Conservation (phyloP, 2,888 invertebrate genomes). For the Elgonia sp. region DNA sequence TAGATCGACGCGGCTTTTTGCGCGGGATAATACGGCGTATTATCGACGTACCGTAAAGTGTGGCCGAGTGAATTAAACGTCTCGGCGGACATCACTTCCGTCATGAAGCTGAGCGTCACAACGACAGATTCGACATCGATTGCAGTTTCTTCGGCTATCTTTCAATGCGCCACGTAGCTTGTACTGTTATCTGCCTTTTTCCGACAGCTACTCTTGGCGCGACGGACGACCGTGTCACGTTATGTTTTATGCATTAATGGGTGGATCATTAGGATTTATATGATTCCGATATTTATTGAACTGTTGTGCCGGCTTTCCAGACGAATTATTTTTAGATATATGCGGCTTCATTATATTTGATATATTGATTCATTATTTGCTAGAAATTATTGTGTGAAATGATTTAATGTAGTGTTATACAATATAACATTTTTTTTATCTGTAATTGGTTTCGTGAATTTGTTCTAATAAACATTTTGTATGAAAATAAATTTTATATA, state of each 20-base stretch:
- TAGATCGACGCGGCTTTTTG: constrained; percentile 74
- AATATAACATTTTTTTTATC: too few species aligned
- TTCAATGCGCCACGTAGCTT: constrained; percentile 56
- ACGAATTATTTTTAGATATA: not conserved
- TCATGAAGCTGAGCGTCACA: constrained; percentile 19
- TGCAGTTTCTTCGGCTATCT: constrained; percentile 56
- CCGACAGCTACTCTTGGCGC: constrained; percentile 8
- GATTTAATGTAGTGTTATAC: too few species aligned
- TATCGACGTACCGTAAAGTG: constrained; percentile 71
- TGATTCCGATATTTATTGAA: constrained; percentile 19
- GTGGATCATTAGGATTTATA: constrained; percentile 25
- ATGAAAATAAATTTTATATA: too few species aligned
- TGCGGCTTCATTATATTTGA: constrained; percentile 7
- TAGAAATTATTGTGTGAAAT: too few species aligned
- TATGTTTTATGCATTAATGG: constrained; percentile 66
- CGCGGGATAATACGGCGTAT: constrained; percentile 54
- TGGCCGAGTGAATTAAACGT: constrained; percentile 60
- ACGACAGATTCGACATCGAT: constrained; percentile 67
- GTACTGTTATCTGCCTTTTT: constrained; percentile 62
- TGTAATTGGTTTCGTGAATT: too few species aligned
- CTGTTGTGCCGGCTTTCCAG: not conserved
- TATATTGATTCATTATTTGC: not conserved
- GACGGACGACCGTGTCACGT: constrained; percentile 36
- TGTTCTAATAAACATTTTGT: too few species aligned
- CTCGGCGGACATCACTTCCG: constrained; percentile 61